A percentile compares a stretch with the other conserved stretches of the same genome.
Conservation (phyloP, 2,113 vertebrate species). For the Albula goreensis region DNA sequence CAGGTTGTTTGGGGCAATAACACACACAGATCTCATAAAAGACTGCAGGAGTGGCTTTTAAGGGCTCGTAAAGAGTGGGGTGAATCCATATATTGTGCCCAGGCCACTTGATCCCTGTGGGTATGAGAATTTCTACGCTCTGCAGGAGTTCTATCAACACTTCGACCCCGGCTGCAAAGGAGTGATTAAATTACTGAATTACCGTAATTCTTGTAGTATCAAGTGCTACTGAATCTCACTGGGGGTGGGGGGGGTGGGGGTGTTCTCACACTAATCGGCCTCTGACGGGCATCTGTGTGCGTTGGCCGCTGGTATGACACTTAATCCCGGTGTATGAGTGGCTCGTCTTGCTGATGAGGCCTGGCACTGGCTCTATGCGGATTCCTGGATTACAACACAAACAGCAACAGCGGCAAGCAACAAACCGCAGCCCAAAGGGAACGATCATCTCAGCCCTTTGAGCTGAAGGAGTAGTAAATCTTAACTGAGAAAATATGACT, state of each 20-base stretch:
- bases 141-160: conserved; percentile 41
- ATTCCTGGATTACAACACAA: not conserved
- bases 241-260: too few species aligned
- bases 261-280: not conserved
- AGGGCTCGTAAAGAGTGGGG: not conserved
- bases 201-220: conserved; percentile 56
- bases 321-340: not conserved
- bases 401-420: too few species aligned
- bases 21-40: not conserved
- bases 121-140: conserved; percentile 57
- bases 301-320: not conserved
- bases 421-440: too few species aligned
- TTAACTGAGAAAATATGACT: too few species aligned
- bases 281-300: not conserved
- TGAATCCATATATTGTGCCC: not conserved
- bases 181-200: conserved; percentile 67
- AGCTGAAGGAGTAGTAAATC: too few species aligned
- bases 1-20: not conserved
- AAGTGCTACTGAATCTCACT: conserved; percentile 13
- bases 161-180: conserved; percentile 21
- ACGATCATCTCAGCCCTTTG: too few species aligned
- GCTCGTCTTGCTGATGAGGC: not conserved
- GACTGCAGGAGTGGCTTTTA: not conserved
- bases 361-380: not conserved
- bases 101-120: conserved; percentile 29